These are phyloP conservation scores for Slavum lentiscoides DNA, from an alignment of 2,888 invertebrate species.

Conservation along the genomic window DNA sequence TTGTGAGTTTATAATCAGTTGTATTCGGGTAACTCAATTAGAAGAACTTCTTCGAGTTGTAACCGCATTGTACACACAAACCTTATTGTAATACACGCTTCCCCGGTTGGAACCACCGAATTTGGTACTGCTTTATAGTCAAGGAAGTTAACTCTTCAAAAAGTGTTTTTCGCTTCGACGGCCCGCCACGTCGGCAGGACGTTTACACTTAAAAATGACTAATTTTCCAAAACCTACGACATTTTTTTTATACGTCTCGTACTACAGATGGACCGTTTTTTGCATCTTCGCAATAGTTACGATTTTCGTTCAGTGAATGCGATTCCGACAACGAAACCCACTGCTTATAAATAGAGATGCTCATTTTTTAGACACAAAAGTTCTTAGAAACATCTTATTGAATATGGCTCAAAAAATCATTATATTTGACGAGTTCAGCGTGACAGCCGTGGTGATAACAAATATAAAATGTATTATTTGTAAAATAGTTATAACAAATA, in stretches of 20 bases:
- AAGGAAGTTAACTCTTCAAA: background rate
- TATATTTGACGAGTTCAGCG: too few relatives aligned
- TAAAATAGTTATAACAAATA: too few relatives aligned
- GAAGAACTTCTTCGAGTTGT: background rate
- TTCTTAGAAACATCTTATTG: background rate
- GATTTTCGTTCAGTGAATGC: background rate
- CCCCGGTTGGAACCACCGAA: too few relatives aligned
- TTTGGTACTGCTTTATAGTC: background rate
- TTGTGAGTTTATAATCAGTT: background rate
- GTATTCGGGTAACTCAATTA: background rate
- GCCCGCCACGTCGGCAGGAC: background rate
- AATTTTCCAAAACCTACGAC: background rate
- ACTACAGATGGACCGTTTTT: background rate
- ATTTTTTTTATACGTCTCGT: background rate
- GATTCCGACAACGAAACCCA: background rate
- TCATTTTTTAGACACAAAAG: background rate
- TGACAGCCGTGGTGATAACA: too few relatives aligned
- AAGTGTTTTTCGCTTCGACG: background rate
- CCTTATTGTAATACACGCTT: background rate
- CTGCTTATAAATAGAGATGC: background rate
- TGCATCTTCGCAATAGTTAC: background rate
- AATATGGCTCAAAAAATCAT: background rate
- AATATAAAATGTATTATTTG: background rate
- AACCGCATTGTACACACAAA: background rate
- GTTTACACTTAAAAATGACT: background rate